Base-by-base conservation (phyloP, 2,888 invertebrate genomes). In the Miltochrista miniata region DNA sequence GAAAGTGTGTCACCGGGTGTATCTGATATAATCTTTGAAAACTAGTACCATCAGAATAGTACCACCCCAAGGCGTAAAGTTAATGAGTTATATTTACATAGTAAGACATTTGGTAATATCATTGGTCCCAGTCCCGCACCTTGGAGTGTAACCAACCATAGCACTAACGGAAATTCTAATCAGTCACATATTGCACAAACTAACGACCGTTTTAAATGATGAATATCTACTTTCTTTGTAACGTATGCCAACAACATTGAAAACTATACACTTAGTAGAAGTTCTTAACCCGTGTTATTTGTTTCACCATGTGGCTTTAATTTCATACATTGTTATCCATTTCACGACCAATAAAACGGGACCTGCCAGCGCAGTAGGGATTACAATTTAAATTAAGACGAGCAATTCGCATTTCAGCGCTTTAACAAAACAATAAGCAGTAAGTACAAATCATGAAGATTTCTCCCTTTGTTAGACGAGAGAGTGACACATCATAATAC, bases 151-250 rank as follows among this genome's bases (percentile, higher is more conserved):
- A 44, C 71, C 51, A 61, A 72, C 64, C 70, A 71, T 74, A 64
- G 59, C 57, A 62, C 59, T 72, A 76, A 79, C 80, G 73, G 74
- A 62, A 69, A 61, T 56, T 54, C 46, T 54, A 45, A 59, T 45
- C 50, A 51, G 59, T 52, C 63, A 63, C 56, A 67, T 65, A 62
- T 45, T 53, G 18, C n/a, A 35, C 40, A 45, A 48, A 37, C 48
- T 64, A 63, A 24, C 30, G 36, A 11, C 30, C 36, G 36, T 45
- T 30, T 35, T 15, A 18, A 9, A 35, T n/a, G 12, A 9, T 36
- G 2, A 24, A 24, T 24, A 24, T 24, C 18, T 24, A 24, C 18
- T 24, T 24, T 24, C 18, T 24, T 24, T 24, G 18, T 24, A 24
- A 24, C 18, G 18, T 24, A 24, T 24, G 18, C 18, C 2, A 5